These are phyloP conservation scores for Acomys russatus DNA, from an alignment of 2,797 vertebrate species.

Conservation along the genomic window DNA sequence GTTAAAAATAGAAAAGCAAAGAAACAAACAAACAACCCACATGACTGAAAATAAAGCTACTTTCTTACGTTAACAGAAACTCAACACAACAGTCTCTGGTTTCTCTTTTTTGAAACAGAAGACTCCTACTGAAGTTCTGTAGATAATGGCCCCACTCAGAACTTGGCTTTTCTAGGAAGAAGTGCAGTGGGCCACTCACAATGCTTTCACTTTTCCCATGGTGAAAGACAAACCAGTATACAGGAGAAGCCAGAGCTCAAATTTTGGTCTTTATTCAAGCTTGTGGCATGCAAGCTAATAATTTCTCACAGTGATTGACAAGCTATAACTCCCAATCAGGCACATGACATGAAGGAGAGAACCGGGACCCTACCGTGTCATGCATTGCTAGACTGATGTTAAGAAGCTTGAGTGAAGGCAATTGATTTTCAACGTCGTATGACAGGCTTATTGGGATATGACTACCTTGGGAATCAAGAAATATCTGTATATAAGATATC, in stretches of 20 bases:
- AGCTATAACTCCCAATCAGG: background rate
- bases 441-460: background rate
- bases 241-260: background rate
- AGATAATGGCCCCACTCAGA: background rate
- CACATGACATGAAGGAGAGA: background rate
- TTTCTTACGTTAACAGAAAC: background rate
- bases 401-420: background rate
- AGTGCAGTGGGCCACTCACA: background rate
- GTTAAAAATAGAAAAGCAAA: conserved; percentile 10
- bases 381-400: background rate
- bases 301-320: background rate
- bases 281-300: background rate
- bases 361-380: background rate
- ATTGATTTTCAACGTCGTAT: background rate
- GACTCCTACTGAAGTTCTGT: background rate
- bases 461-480: background rate
- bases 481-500: background rate
- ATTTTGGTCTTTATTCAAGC: background rate
- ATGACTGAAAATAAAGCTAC: background rate
- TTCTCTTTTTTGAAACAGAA: background rate
- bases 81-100: background rate
- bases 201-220: background rate
- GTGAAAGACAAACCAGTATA: background rate
- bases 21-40: background rate
- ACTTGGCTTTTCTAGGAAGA: background rate